Conservation (phyloP, 2,113 vertebrate genomes). For the Ochotona curzoniae region DNA sequence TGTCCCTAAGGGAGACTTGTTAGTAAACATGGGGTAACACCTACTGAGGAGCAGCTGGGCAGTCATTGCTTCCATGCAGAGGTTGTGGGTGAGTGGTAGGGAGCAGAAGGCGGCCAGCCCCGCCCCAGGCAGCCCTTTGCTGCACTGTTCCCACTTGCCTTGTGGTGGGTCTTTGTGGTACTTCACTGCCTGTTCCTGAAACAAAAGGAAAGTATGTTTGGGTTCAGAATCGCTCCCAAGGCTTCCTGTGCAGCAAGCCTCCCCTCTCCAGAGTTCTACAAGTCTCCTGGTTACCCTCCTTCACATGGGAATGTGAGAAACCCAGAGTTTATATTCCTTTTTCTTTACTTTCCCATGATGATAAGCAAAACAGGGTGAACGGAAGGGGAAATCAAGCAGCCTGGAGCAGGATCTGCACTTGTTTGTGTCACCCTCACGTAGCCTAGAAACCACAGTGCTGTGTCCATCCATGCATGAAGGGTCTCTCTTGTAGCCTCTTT, state of each 20-base stretch:
- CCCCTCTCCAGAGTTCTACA: background rate
- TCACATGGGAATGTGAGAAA: background rate
- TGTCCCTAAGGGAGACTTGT: background rate
- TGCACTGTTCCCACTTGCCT: background rate
- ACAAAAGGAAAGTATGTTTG: slow-evolving; percentile 42
- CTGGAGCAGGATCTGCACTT: background rate
- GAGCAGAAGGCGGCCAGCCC: background rate
- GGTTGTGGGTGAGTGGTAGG: background rate
- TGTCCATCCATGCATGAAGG: background rate
- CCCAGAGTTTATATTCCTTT: background rate
- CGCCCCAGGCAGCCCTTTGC: background rate
- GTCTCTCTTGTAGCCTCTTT: background rate
- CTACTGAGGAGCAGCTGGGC: background rate
- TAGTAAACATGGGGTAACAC: background rate
- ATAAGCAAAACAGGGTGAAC: background rate
- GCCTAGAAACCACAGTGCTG: slow-evolving; percentile 42
- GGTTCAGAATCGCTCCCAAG: slow-evolving; percentile 1
- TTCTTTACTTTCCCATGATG: background rate
- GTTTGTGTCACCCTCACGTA: background rate
- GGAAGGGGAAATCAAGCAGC: background rate
- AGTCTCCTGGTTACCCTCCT: background rate
- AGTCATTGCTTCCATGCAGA: background rate
- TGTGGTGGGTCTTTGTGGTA: background rate
- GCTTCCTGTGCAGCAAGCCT: background rate
- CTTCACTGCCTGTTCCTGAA: slow-evolving; percentile 32